Evolutionary conservation across 2,888 invertebrate genomes (phyloP).

Genomic region (Neria commutata): DNA sequence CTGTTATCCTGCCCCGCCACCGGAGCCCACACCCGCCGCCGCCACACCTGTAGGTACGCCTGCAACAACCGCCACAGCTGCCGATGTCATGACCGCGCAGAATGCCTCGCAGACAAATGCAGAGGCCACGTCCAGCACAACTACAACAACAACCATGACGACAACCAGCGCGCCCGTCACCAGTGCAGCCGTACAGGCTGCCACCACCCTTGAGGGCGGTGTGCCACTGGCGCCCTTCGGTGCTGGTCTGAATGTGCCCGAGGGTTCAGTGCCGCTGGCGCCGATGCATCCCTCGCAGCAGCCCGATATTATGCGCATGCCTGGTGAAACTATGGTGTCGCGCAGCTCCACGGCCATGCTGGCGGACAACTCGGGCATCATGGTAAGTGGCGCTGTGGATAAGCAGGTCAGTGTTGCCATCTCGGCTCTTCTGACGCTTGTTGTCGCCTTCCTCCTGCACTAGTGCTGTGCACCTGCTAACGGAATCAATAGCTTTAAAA

Average conservation of each 20-base stretch:
- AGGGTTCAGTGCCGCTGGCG: slow-evolving; percentile 46
- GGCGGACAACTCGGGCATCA: slow-evolving; percentile 39
- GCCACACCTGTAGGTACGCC: slow-evolving; percentile 23
- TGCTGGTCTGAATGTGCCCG: slow-evolving; percentile 43
- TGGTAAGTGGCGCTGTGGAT: slow-evolving; percentile 29
- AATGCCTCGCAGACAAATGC: background rate
- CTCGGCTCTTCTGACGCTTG: slow-evolving; percentile 38
- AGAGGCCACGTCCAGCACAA: background rate
- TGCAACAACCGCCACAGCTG: slow-evolving; percentile 11
- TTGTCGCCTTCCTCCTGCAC: slow-evolving; percentile 44
- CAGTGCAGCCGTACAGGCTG: background rate
- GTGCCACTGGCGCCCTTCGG: slow-evolving; percentile 36
- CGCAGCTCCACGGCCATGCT: slow-evolving; percentile 37
- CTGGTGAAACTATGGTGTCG: slow-evolving; percentile 36
- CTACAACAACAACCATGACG: background rate
- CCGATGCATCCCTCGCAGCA: slow-evolving; percentile 34
- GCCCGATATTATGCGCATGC: slow-evolving; percentile 51
- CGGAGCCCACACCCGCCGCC: slow-evolving; percentile 32
- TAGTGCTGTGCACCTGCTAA: no score
- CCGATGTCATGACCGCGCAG: background rate
- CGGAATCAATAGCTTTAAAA: no score
- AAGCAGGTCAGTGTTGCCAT: slow-evolving; percentile 30
- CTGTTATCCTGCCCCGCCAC: slow-evolving; percentile 55
- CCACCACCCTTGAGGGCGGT: slow-evolving; percentile 2
- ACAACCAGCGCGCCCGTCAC: slow-evolving; percentile 1